Evolutionary conservation across 2,113 vertebrate genomes (phyloP).

Genomic region (Mystacornis crossleyi): DNA sequence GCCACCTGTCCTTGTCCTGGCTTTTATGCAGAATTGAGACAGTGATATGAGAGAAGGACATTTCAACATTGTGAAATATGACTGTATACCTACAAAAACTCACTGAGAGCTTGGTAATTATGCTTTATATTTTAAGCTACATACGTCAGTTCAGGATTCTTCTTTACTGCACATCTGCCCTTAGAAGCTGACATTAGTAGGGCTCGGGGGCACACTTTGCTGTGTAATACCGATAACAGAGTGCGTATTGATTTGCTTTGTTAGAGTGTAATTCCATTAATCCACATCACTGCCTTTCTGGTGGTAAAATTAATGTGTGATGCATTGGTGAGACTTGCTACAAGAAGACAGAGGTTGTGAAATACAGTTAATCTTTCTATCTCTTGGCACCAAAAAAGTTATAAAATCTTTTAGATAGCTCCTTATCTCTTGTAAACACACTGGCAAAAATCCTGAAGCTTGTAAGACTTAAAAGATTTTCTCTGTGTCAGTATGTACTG

Average conservation of each 20-base stretch:
- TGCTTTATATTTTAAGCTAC: background rate
- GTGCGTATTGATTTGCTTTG: background rate
- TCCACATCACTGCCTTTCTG: background rate
- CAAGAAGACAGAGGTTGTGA: background rate
- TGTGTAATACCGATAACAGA: background rate
- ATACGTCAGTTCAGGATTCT: background rate
- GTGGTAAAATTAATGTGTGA: background rate
- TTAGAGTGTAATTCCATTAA: background rate
- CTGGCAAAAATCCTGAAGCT: background rate
- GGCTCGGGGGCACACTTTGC: background rate
- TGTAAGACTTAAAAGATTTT: background rate
- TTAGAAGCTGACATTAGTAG: background rate
- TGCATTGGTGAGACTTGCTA: background rate
- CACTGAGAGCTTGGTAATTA: background rate
- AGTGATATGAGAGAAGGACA: background rate
- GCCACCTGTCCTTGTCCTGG: rapidly evolving
- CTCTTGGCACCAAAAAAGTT: background rate
- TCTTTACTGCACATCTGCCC: background rate
- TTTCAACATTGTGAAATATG: background rate
- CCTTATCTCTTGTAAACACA: background rate
- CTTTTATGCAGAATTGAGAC: background rate
- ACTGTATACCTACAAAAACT: background rate
- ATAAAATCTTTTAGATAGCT: background rate
- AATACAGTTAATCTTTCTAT: background rate
- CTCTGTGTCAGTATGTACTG: background rate